Evolutionary conservation across 2,888 invertebrate species (phyloP), one percentile per base, ranked within the genome.

Genomic region (Coecobrya sp.): DNA sequence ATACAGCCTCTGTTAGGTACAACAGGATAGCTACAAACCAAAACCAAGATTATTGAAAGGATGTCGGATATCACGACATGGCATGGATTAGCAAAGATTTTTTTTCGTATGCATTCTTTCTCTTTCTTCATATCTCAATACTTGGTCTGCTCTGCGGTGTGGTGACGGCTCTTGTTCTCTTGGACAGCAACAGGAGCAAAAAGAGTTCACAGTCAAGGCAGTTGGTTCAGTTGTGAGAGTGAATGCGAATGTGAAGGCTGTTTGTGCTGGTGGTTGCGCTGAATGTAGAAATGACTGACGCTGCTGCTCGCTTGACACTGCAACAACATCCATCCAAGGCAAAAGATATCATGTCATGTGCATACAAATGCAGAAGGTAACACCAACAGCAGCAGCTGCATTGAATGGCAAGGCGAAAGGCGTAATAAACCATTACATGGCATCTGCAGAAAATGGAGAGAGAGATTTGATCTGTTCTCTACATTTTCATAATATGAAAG

Each of bases 201-300:
- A 91, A 81, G 86, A 86, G 91, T 91, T 91, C 91, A 91, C 86
- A 91, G 91, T 86, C 91, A 86, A 91, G 91, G 86, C 91, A 86
- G 81, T 68, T 42, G 45, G 86, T 65, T 86, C 86, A 86, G 86
- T 91, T 86, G 86, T n/a, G 65, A 59, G 42, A 42, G 76, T 59
- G 85, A 85, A 84, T 89, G 89, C 85, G 89, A 91, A 91, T 91
- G 91, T 91, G 91, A 91, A 91, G 90, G 90, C 90, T 91, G 86
- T 65, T 86, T 73, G 65, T 52, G 79, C 52, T 30, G 42, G 16
- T 73, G 42, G 42, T 19, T n/a, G 16, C 4, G 68, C 42, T 73
- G 73, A 8, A 49, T 36, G 36, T 49, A 49, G 13, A 49, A 13
- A 49, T 49, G 49, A 49, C 19, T 19, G 73, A 42, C 42, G 30